A percentile compares a stretch with the other conserved stretches of the same genome.
Evolutionary conservation across 2,888 invertebrate genomes (phyloP).

Genomic region (Xestia c-nigrum): DNA sequence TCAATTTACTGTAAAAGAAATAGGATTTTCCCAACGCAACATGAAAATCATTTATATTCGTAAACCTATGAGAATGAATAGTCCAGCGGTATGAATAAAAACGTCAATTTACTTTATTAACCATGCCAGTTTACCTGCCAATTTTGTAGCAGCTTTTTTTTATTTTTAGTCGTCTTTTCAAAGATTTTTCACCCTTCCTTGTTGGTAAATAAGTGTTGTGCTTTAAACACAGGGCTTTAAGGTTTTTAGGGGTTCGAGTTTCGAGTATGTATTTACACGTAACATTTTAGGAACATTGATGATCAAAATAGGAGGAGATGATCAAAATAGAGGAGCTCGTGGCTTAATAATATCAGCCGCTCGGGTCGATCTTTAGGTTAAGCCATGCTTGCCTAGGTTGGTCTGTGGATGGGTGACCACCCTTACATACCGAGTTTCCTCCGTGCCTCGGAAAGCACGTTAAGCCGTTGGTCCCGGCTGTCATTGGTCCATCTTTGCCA

Average conservation of each 20-base stretch:
- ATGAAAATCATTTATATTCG: constrained; percentile 58
- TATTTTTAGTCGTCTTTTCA: constrained; percentile 2
- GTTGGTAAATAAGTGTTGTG: neutral
- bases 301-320: no score
- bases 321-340: no score
- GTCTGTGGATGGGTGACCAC: no score
- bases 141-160: constrained; percentile 26
- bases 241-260: neutral
- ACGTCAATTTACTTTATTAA: constrained; percentile 62
- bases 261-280: neutral
- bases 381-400: no score
- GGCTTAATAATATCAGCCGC: no score
- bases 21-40: constrained; percentile 30
- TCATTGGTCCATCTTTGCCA: no score
- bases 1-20: constrained; percentile 36
- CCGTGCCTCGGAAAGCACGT: no score
- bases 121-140: constrained; percentile 63
- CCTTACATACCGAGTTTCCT: no score
- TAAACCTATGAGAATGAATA: constrained; percentile 62
- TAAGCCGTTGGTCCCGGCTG: no score
- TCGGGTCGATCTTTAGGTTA: no score
- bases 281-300: neutral
- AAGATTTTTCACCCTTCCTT: neutral
- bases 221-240: neutral
- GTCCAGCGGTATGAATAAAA: constrained; percentile 41